Conservation (phyloP, 1,140 invertebrate genomes). For the Phymastichus coffea region DNA sequence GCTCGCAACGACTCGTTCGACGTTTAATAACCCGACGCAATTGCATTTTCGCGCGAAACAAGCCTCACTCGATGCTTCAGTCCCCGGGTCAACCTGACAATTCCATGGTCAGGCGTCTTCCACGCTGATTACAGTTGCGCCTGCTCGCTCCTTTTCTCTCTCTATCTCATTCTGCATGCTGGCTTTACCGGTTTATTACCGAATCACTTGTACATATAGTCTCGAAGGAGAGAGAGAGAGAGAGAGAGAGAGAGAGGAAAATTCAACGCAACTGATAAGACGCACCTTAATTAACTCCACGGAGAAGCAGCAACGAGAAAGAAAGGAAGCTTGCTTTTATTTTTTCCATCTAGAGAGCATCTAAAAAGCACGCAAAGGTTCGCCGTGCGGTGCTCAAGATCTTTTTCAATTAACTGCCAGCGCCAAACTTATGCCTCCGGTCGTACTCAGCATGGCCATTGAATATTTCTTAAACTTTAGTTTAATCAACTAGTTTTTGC, state of each 20-base stretch:
- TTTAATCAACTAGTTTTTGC: slow-evolving; percentile 12
- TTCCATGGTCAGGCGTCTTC: not conserved
- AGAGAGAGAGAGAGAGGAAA: not conserved
- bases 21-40: too few relatives aligned
- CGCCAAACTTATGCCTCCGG: slow-evolving; percentile 13
- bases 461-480: slow-evolving; percentile 7
- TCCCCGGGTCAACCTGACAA: not conserved
- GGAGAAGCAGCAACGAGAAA: not conserved
- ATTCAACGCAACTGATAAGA: slow-evolving; percentile 16
- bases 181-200: slow-evolving; percentile 12
- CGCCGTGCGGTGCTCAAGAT: not conserved
- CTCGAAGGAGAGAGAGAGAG: too few relatives aligned
- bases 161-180: not conserved
- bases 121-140: not conserved
- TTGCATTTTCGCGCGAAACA: too few relatives aligned
- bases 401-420: slow-evolving; percentile 19
- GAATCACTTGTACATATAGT: too few relatives aligned
- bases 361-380: not conserved
- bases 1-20: too few relatives aligned
- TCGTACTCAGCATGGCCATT: slow-evolving; percentile 1
- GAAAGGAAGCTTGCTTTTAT: slow-evolving; percentile 22
- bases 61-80: too few relatives aligned
- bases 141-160: not conserved
- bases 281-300: slow-evolving; percentile 18
- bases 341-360: not conserved